Evolutionary conservation across 2,797 vertebrate species (phyloP).

Genomic region (Monodelphis domestica): DNA sequence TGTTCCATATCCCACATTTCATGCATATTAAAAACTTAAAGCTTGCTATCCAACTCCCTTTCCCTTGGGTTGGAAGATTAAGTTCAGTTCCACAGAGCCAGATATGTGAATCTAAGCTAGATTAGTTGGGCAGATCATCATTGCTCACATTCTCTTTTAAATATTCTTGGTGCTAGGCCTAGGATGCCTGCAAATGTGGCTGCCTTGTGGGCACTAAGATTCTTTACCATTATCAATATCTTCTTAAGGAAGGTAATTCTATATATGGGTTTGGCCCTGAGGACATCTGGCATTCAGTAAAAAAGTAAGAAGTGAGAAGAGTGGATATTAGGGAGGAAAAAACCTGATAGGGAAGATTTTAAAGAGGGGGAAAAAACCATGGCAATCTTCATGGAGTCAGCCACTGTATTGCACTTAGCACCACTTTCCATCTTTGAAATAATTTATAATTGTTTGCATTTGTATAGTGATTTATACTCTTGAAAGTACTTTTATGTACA

Average conservation of each 20-base stretch:
- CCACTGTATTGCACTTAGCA: not conserved
- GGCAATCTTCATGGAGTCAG: not conserved
- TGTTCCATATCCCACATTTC: not conserved
- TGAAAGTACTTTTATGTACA: not conserved
- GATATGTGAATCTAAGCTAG: too few species aligned
- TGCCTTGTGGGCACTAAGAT: not conserved
- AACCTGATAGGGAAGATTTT: not conserved
- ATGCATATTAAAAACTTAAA: not conserved
- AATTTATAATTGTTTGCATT: constrained; percentile 3
- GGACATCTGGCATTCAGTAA: not conserved
- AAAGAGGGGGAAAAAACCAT: not conserved
- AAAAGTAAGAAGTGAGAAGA: not conserved
- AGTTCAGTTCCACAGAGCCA: too few species aligned
- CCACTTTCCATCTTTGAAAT: not conserved
- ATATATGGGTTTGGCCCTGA: not conserved
- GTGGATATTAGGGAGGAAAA: not conserved
- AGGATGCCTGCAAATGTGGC: not conserved
- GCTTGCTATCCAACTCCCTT: too few species aligned
- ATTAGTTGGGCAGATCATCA: too few species aligned
- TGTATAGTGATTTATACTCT: not conserved
- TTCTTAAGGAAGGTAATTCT: not conserved
- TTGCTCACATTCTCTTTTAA: too few species aligned
- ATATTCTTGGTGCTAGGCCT: too few species aligned
- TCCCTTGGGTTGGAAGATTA: too few species aligned
- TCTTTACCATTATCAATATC: not conserved